Evolutionary conservation across 1,140 invertebrate genomes (phyloP).

Genomic region (Platyscapa corneri): DNA sequence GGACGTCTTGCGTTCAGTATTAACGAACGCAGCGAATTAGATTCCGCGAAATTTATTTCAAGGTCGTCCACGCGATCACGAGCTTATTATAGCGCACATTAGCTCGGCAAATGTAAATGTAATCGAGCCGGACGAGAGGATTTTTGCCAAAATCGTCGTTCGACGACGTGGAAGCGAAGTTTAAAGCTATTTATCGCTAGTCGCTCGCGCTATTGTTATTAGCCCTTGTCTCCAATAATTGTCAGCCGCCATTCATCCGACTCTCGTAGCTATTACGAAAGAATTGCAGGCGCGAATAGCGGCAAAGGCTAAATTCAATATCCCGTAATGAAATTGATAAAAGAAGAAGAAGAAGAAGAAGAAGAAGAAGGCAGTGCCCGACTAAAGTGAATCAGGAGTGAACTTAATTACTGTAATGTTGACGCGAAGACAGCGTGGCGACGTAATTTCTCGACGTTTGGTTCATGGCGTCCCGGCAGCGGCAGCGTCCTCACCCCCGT

Average conservation of each 20-base stretch:
- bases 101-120: too few species aligned
- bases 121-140: too few species aligned
- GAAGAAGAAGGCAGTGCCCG: not conserved
- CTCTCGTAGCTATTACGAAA: not conserved
- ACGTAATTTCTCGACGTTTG: not conserved
- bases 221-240: too few species aligned
- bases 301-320: not conserved
- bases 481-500: too few species aligned
- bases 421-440: not conserved
- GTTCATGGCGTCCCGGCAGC: not conserved
- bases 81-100: too few species aligned
- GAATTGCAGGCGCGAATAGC: not conserved
- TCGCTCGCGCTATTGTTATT: too few species aligned
- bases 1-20: not conserved
- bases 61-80: not conserved
- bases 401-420: not conserved
- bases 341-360: too few species aligned
- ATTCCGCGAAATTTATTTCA: not conserved
- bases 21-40: not conserved
- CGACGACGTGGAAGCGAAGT: too few species aligned
- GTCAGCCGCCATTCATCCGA: not conserved
- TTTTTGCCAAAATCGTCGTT: too few species aligned
- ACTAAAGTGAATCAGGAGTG: not conserved
- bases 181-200: not conserved
- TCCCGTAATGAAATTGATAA: not conserved